Conservation (phyloP, 2,797 vertebrate genomes). For the Catamblyrhynchus diadema region DNA sequence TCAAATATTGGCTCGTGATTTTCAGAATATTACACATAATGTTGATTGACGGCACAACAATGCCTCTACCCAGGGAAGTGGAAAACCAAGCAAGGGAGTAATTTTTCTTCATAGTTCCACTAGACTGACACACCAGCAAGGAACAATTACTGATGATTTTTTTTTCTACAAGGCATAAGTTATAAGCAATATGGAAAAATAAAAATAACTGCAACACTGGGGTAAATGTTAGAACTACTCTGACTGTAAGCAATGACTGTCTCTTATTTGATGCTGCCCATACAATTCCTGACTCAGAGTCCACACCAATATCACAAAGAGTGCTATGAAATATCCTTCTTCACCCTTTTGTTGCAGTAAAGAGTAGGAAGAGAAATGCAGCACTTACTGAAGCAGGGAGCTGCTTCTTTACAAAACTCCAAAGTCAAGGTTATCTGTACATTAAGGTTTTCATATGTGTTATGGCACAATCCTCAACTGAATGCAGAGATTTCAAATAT, state of each 20-base stretch:
- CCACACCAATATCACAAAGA: not conserved
- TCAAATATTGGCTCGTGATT: not conserved
- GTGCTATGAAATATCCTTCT: not conserved
- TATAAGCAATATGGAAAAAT: not conserved
- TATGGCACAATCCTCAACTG: not conserved
- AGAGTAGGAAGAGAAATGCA: not conserved
- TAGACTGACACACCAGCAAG: not conserved
- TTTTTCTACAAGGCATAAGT: not conserved
- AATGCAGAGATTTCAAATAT: not conserved
- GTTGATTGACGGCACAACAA: slow-evolving; percentile 45
- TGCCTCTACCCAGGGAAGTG: slow-evolving; percentile 32
- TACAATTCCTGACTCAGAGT: not conserved
- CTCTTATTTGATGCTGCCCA: not conserved
- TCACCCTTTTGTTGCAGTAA: not conserved
- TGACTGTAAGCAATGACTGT: not conserved
- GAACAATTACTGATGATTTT: not conserved
- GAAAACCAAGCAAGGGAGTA: slow-evolving; percentile 18
- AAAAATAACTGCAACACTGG: not conserved
- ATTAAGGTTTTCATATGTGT: not conserved
- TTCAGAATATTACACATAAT: slow-evolving; percentile 44
- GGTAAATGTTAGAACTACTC: not conserved
- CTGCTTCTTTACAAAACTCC: not conserved
- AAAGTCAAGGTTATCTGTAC: not conserved
- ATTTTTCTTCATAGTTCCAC: slow-evolving; percentile 47
- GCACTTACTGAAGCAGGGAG: not conserved